Evolutionary conservation across 2,888 invertebrate genomes (phyloP).

Genomic region (Boloria euphrosyne): DNA sequence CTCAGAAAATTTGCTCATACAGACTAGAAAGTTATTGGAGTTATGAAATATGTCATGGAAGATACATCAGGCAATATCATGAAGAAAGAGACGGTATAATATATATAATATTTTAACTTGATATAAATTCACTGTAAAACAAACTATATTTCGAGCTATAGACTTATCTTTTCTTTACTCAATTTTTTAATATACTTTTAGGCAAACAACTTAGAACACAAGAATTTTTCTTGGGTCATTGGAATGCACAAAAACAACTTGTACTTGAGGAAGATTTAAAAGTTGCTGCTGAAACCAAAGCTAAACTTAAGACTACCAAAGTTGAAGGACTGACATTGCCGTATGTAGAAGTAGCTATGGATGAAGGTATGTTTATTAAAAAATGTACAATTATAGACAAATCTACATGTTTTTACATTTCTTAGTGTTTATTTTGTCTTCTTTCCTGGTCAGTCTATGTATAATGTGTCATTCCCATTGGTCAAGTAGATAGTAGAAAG

Average conservation of each 20-base stretch:
- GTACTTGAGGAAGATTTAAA: slow-evolving; percentile 78
- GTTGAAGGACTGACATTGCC: slow-evolving; percentile 95
- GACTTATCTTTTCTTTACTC: not conserved
- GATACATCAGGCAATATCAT: slow-evolving; percentile 95
- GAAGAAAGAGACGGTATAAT: slow-evolving; percentile 92
- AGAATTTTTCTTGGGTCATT: slow-evolving; percentile 92
- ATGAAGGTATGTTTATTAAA: slow-evolving; percentile 83
- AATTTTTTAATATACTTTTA: slow-evolving; percentile 44
- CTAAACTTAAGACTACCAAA: slow-evolving; percentile 85
- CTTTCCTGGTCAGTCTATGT: too few relatives aligned
- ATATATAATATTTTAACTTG: slow-evolving; percentile 1
- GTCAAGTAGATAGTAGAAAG: too few relatives aligned
- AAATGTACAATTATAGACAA: too few relatives aligned
- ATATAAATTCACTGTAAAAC: not conserved
- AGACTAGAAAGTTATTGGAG: slow-evolving; percentile 96
- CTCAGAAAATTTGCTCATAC: slow-evolving; percentile 91
- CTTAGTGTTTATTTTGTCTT: too few relatives aligned
- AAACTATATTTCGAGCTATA: not conserved
- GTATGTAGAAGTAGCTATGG: slow-evolving; percentile 93
- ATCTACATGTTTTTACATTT: too few relatives aligned
- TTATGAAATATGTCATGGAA: slow-evolving; percentile 97
- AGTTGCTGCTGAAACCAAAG: slow-evolving; percentile 75
- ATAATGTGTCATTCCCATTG: too few relatives aligned
- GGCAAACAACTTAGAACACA: slow-evolving; percentile 91
- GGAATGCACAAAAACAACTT: slow-evolving; percentile 85